Conservation (phyloP, 2,888 invertebrate genomes). For the Malacosoma neustria region DNA sequence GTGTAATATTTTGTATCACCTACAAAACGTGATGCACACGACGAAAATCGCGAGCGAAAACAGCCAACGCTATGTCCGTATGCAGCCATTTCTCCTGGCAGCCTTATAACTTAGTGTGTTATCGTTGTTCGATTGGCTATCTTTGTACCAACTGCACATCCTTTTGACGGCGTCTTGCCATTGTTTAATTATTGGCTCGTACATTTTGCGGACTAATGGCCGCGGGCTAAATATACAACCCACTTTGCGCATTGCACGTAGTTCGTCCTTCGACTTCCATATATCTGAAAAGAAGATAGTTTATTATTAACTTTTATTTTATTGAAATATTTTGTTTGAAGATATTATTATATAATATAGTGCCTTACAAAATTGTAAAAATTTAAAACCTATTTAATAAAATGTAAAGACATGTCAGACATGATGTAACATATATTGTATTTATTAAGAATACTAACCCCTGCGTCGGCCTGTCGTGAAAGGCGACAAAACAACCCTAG, state of each 20-base stretch:
- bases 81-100: constrained; percentile 28
- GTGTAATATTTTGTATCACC: constrained; percentile 56
- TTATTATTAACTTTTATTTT: constrained; percentile 1
- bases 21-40: constrained; percentile 35
- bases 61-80: constrained; percentile 58
- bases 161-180: constrained; percentile 77
- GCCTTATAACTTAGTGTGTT: constrained; percentile 36
- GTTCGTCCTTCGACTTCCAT: constrained; percentile 81
- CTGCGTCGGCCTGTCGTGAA: no score
- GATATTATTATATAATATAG: no score
- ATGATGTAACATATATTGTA: no score
- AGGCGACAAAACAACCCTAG: no score
- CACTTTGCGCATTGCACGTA: constrained; percentile 74
- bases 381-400: no score
- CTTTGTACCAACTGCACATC: constrained; percentile 72
- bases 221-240: constrained; percentile 78
- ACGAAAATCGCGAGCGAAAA: constrained; percentile 33
- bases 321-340: no score
- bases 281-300: constrained; percentile 67
- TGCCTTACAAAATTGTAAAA: no score
- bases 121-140: constrained; percentile 9
- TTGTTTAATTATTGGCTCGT: constrained; percentile 45
- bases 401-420: no score
- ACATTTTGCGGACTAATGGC: constrained; percentile 36
- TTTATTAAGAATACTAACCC: no score